Percentiles rank a stretch among this genome's conserved stretches.
These are phyloP conservation scores for Chironex yamaguchii DNA, from an alignment of 30 jellyfish, hydroid and myxozoan species.

Conservation along the genomic window DNA sequence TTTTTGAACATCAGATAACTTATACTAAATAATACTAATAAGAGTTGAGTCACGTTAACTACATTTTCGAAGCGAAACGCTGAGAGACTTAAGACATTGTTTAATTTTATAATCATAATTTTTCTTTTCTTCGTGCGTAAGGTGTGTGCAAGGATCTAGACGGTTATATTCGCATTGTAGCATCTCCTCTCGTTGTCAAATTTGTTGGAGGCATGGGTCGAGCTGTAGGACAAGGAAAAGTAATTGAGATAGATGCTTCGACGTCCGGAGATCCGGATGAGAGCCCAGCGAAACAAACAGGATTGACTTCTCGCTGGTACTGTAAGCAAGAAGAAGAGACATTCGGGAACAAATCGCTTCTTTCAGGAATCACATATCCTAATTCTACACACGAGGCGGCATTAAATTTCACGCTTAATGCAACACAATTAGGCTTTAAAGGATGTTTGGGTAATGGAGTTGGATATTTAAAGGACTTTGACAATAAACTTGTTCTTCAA, in stretches of 20 bases:
- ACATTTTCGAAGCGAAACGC: no score
- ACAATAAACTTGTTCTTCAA: neutral
- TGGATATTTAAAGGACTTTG: slow-evolving; percentile 56
- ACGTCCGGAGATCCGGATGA: slow-evolving; percentile 87
- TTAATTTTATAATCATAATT: no score
- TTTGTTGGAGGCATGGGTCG: slow-evolving; percentile 90
- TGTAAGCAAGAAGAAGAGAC: slow-evolving; percentile 61
- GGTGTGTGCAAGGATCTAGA: slow-evolving; percentile 41
- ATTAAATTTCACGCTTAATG: no score
- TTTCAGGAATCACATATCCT: slow-evolving; percentile 42
- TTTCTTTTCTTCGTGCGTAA: no score
- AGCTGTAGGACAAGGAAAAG: slow-evolving; percentile 77
- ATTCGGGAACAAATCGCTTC: slow-evolving; percentile 25
- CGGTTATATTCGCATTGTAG: slow-evolving; percentile 68
- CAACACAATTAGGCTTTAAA: slow-evolving; percentile 6
- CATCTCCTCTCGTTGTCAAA: slow-evolving; percentile 64
- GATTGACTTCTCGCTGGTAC: slow-evolving; percentile 56
- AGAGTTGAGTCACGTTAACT: no score
- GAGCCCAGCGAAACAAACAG: slow-evolving; percentile 25
- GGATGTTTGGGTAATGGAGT: slow-evolving; percentile 84
- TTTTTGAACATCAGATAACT: no score
- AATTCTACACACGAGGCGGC: neutral
- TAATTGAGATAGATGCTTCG: slow-evolving; percentile 59
- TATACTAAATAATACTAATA: no score
- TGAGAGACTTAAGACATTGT: no score